Evolutionary conservation across 92 coral and sea anemone species (phyloP).

Genomic region (Desmophyllum pertusum): DNA sequence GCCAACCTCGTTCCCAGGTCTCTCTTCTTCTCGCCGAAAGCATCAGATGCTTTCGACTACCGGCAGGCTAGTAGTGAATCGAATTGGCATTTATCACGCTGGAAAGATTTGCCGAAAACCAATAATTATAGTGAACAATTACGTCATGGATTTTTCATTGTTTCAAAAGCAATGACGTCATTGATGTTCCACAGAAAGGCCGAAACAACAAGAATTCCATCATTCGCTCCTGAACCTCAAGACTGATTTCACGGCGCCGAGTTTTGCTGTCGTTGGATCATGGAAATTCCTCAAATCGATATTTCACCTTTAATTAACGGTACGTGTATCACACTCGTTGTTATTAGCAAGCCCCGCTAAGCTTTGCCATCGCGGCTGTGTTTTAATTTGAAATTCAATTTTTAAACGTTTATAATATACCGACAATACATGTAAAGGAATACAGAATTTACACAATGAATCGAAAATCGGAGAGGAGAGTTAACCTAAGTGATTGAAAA

Average conservation of each 20-base stretch:
- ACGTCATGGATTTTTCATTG: slow-evolving; percentile 3
- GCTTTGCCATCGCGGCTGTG: not conserved
- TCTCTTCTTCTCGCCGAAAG: too few species aligned
- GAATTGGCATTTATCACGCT: not conserved
- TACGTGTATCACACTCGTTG: not conserved
- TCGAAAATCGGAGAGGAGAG: not conserved
- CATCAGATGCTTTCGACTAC: too few species aligned
- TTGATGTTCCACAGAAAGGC: not conserved
- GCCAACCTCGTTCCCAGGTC: too few species aligned
- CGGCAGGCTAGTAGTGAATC: not conserved
- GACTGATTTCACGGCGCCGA: not conserved
- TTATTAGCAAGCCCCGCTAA: not conserved
- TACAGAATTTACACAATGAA: not conserved
- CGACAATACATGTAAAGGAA: not conserved
- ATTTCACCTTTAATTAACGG: slow-evolving; percentile 44
- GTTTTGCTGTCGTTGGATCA: not conserved
- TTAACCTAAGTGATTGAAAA: not conserved
- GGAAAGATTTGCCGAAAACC: not conserved
- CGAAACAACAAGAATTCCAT: not conserved
- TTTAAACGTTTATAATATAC: not conserved
- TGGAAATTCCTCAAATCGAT: slow-evolving; percentile 38
- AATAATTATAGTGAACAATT: not conserved
- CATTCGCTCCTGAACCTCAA: not conserved
- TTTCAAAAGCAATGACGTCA: slow-evolving; percentile 10
- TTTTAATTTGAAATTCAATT: not conserved